Evolutionary conservation across 2,113 vertebrate genomes (phyloP), one percentile per base, ranked within the genome.

Genomic region (Drymodes brunneopygia): DNA sequence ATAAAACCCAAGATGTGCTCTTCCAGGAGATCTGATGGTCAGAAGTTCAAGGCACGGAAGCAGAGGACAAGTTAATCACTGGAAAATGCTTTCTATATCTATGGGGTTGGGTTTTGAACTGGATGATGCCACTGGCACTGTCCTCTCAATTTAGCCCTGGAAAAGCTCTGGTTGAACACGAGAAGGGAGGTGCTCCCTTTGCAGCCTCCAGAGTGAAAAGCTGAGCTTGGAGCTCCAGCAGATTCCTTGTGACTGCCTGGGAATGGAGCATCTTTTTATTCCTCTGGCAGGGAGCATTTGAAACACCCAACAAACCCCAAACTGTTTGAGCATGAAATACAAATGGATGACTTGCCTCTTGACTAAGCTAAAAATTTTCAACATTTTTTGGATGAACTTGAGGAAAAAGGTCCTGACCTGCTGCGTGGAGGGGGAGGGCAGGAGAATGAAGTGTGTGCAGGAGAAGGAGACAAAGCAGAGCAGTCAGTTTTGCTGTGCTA

Each of bases 401-500:
- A 81, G 67, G 71, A 33, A 36, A 27, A 66, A 74, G 79, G 82
- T 36, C 92, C 81, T 78, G 92, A 94, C 67, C 56, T 50, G 33
- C 54, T 67, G 58, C 7, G 0, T 73, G 91, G 60, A 53, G 60
- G 25, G 47, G 33, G 74, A 93, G 81, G 74, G 81, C 42, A 61
- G 61, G 23, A n/a, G 88, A 24, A 48, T 54, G 20, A 44, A 75
- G 27, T 12, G 44, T 74, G 54, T 56, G 81, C 53, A 16, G 70
- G 12, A 45, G 60, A 1, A 45, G 57, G 87, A 57, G 79, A 95
- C 94, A 95, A 95, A 92, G 81, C 90, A 65, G 64, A 21, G 90
- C 87, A 61, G 51, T 74, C 57, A 16, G 62, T 67, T 90, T 40
- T 95, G 91, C 94, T 92, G 88, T 87, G 84, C 87, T 70, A n/a